A percentile compares a stretch with the other conserved stretches of the same genome.
These are phyloP conservation scores for Camponotus fellah DNA, from an alignment of 2,888 invertebrate genomes.

Conservation along the genomic window DNA sequence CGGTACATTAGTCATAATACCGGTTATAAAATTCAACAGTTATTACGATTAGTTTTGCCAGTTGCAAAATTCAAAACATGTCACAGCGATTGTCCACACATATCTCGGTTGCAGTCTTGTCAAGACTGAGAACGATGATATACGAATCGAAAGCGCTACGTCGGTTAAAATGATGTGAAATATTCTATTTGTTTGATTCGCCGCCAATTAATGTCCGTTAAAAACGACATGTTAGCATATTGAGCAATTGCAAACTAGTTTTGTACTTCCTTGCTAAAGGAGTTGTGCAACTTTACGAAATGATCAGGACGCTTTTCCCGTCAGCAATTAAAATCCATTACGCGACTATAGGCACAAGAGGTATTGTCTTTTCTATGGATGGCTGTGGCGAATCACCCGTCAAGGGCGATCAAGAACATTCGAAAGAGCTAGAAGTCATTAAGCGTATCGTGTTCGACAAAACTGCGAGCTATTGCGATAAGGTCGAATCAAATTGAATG, in stretches of 20 bases:
- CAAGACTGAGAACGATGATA: constrained; percentile 5
- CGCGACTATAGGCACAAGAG: constrained; percentile 55
- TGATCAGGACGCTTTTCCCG: constrained; percentile 24
- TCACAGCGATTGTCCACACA: constrained; percentile 12
- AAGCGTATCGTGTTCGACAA: constrained; percentile 62
- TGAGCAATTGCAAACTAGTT: constrained; percentile 36
- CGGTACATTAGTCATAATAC: constrained; percentile 12
- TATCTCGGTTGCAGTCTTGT: constrained; percentile 1
- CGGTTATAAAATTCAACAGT: constrained; percentile 22
- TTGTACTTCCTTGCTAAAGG: not conserved
- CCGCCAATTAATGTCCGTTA: constrained; percentile 60
- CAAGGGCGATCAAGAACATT: constrained; percentile 52
- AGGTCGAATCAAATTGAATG: constrained; percentile 77
- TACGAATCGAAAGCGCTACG: constrained; percentile 12
- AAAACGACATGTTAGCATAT: constrained; percentile 28
- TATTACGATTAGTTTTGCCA: not conserved
- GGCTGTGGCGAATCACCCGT: not conserved
- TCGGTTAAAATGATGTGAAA: constrained; percentile 8
- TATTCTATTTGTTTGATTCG: constrained; percentile 40
- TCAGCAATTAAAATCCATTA: constrained; percentile 30
- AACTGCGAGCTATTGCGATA: constrained; percentile 70
- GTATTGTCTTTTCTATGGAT: constrained; percentile 29
- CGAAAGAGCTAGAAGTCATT: constrained; percentile 67
- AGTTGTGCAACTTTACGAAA: constrained; percentile 6
- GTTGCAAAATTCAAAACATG: constrained; percentile 30